A percentile compares a stretch with the other conserved stretches of the same genome.
Conservation (phyloP, 2,113 vertebrate genomes). For the Vireo altiloquus region DNA sequence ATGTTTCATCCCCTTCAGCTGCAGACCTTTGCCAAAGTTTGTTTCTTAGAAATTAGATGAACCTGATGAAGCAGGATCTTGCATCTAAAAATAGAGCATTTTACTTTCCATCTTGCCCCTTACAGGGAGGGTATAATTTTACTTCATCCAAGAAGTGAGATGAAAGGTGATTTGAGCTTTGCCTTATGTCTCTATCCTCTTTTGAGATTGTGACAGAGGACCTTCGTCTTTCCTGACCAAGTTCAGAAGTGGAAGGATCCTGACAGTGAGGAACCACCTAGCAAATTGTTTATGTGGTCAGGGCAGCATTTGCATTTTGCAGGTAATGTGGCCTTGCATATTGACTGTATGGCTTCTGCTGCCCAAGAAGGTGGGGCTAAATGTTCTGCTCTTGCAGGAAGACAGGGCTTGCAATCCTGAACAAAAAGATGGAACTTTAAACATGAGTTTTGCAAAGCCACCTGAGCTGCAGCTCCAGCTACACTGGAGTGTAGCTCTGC, state of each 20-base stretch:
- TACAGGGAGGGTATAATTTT: neutral
- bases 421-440: neutral
- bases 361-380: neutral
- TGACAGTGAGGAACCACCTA: neutral
- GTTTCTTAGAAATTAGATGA: slow-evolving; percentile 39
- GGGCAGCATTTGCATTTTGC: neutral
- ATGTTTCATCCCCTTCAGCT: neutral
- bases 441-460: neutral
- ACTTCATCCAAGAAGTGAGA: neutral
- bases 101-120: slow-evolving; percentile 6
- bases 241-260: neutral
- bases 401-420: neutral
- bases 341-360: neutral
- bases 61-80: slow-evolving; percentile 15
- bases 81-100: slow-evolving; percentile 21
- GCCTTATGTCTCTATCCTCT: neutral
- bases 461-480: neutral
- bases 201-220: neutral
- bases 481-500: neutral
- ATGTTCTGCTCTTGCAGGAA: neutral
- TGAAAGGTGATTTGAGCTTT: slow-evolving; percentile 2
- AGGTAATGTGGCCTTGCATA: neutral
- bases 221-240: neutral
- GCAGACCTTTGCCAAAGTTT: slow-evolving; percentile 23
- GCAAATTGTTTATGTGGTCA: neutral